These are phyloP conservation scores for Carollia perspicillata DNA, from an alignment of 2,113 vertebrate genomes.

Conservation along the genomic window DNA sequence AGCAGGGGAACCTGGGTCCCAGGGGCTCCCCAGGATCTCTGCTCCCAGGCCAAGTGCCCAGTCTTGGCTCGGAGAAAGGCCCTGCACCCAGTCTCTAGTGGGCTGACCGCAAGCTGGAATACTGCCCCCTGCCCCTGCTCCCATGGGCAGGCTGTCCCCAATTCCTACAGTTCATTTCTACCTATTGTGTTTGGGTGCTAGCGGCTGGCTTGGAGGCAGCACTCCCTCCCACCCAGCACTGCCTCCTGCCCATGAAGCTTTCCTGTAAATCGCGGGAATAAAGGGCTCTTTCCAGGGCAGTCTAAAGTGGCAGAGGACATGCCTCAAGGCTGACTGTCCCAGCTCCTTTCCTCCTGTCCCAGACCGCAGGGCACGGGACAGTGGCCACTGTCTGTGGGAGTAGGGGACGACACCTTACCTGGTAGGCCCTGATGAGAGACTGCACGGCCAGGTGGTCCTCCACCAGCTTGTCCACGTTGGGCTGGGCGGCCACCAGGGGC, in stretches of 20 bases:
- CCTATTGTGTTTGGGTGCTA: neutral
- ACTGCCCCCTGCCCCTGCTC: neutral
- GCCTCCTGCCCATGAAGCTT: neutral
- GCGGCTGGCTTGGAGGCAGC: neutral
- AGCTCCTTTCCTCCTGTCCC: neutral
- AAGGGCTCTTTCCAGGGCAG: neutral
- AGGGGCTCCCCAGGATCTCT: neutral
- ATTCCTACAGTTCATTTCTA: neutral
- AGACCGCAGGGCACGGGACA: neutral
- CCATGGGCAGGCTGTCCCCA: neutral
- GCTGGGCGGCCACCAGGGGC: conserved; percentile 82
- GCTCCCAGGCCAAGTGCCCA: neutral
- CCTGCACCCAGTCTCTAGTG: neutral
- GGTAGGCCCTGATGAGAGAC: conserved; percentile 94
- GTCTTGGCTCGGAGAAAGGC: neutral
- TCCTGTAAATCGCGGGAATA: neutral
- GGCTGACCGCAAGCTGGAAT: neutral
- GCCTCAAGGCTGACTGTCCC: neutral
- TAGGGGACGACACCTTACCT: conserved; percentile 82
- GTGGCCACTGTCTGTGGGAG: neutral
- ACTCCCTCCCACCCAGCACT: no score
- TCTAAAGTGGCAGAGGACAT: neutral
- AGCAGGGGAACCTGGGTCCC: neutral
- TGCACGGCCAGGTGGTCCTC: conserved; percentile 95
- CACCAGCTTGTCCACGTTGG: conserved; percentile 92